These are phyloP conservation scores for Nomada hirtipes DNA, from an alignment of 2,888 invertebrate genomes.

Conservation along the genomic window DNA sequence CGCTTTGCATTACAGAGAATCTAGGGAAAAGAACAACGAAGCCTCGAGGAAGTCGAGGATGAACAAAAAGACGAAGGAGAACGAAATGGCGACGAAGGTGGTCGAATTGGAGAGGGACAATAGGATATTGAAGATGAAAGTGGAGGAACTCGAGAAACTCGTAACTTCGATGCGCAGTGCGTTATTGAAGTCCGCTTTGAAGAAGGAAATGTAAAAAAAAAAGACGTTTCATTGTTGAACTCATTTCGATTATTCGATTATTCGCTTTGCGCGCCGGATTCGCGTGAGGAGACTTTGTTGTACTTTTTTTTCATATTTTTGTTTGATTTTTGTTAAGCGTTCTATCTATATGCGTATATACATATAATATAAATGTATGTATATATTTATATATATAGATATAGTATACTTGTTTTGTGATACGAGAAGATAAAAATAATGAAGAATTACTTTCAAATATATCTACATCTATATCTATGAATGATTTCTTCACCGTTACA, in stretches of 20 bases:
- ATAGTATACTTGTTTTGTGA: background rate
- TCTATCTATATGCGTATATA: background rate
- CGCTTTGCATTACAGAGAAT: constrained; percentile 87
- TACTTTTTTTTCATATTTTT: constrained; percentile 12
- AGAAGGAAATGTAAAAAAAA: constrained; percentile 80
- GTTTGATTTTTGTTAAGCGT: constrained; percentile 14
- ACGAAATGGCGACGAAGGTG: constrained; percentile 86
- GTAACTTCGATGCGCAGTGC: constrained; percentile 88
- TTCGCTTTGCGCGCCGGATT: background rate
- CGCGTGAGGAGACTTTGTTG: constrained; percentile 7
- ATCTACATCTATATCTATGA: background rate
- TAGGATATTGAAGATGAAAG: constrained; percentile 87
- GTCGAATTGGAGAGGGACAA: constrained; percentile 88
- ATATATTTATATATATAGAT: too few relatives aligned
- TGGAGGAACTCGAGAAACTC: constrained; percentile 89
- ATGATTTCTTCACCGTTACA: constrained; percentile 7
- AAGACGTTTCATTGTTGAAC: constrained; percentile 1
- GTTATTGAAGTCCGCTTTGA: constrained; percentile 88
- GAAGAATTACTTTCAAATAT: constrained; percentile 10
- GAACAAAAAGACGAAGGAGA: constrained; percentile 88
- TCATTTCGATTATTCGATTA: background rate
- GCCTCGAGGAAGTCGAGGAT: constrained; percentile 90
- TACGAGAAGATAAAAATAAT: background rate
- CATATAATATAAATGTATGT: too few relatives aligned
- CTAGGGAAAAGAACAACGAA: constrained; percentile 92